Percentiles rank a stretch among this genome's conserved stretches.
phyloP scores from a whole-genome alignment of 2,888 invertebrate genomes.

The Antitype chi region DNA sequence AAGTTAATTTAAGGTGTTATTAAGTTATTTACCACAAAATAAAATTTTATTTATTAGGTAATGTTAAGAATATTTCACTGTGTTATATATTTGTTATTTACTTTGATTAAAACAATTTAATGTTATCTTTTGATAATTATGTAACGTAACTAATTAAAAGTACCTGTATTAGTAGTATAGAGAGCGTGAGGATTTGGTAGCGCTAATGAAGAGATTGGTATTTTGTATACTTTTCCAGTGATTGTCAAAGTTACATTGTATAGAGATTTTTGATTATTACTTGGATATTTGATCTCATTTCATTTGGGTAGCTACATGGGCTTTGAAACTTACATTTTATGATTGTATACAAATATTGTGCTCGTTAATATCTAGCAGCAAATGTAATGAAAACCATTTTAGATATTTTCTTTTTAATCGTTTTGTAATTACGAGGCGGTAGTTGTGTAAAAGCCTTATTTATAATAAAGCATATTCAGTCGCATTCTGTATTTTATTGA shows the following conservation, averaged over 20 bases:
- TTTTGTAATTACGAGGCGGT: slow-evolving; percentile 85
- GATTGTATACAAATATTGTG: slow-evolving; percentile 73
- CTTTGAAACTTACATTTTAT: slow-evolving; percentile 63
- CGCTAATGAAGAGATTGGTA: slow-evolving; percentile 71
- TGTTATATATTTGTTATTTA: slow-evolving; percentile 56
- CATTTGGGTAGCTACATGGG: slow-evolving; percentile 65
- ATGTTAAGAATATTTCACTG: slow-evolving; percentile 52
- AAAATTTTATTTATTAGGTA: slow-evolving; percentile 51
- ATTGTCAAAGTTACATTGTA: slow-evolving; percentile 71
- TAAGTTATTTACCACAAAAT: slow-evolving; percentile 35
- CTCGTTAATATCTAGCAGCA: slow-evolving; percentile 66
- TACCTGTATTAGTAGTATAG: slow-evolving; percentile 64
- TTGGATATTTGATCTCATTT: slow-evolving; percentile 76
- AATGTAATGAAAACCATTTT: slow-evolving; percentile 68
- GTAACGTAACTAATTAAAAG: slow-evolving; percentile 56
- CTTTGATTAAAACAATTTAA: slow-evolving; percentile 48
- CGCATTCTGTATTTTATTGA: slow-evolving; percentile 87
- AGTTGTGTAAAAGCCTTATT: slow-evolving; percentile 87
- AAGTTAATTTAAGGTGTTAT: slow-evolving; percentile 55
- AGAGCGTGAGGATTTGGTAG: slow-evolving; percentile 61
- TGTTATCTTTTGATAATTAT: slow-evolving; percentile 41
- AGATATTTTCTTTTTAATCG: slow-evolving; percentile 75
- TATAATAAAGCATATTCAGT: slow-evolving; percentile 89
- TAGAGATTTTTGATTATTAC: slow-evolving; percentile 55
- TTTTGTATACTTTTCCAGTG: slow-evolving; percentile 76